These are phyloP conservation scores for Zingel zingel DNA, from an alignment of 2,113 vertebrate genomes.

Conservation along the genomic window DNA sequence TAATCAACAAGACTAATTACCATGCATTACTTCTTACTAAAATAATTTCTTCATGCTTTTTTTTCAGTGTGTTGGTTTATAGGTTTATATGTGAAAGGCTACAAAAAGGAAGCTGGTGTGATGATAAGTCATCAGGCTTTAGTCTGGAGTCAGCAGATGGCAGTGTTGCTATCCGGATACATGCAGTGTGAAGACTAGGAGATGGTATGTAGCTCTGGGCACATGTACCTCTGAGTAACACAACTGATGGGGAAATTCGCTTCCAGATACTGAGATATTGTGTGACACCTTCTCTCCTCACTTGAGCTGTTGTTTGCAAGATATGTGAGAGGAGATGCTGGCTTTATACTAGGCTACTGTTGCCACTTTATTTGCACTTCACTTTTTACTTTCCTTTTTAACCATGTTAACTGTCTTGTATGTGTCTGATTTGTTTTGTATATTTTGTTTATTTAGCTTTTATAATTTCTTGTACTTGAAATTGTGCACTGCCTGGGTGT, in stretches of 20 bases:
- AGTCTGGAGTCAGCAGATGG: constrained; percentile 61
- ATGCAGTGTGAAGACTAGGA: neutral
- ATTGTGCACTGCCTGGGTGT: too few species aligned
- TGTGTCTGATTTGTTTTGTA: too few species aligned
- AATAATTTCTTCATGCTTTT: constrained; percentile 17
- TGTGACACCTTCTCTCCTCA: constrained; percentile 28
- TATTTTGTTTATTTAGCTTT: too few species aligned
- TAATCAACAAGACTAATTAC: constrained; percentile 41
- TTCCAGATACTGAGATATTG: constrained; percentile 5
- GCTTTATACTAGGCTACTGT: neutral
- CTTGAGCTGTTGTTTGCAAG: constrained; percentile 26
- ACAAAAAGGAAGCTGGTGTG: neutral
- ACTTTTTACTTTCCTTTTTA: too few species aligned
- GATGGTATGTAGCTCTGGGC: constrained; percentile 1
- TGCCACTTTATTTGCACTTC: too few species aligned
- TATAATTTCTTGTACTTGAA: too few species aligned
- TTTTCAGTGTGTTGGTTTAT: neutral
- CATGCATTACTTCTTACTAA: constrained; percentile 16
- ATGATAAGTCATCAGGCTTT: neutral
- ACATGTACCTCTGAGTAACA: constrained; percentile 5
- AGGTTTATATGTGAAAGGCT: neutral
- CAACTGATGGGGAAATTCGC: neutral
- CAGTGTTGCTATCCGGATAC: constrained; percentile 68
- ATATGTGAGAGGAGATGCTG: constrained; percentile 21
- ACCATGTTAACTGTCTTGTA: too few species aligned